phyloP scores from a whole-genome alignment of 2,113 vertebrate genomes.

The Rana temporaria region DNA sequence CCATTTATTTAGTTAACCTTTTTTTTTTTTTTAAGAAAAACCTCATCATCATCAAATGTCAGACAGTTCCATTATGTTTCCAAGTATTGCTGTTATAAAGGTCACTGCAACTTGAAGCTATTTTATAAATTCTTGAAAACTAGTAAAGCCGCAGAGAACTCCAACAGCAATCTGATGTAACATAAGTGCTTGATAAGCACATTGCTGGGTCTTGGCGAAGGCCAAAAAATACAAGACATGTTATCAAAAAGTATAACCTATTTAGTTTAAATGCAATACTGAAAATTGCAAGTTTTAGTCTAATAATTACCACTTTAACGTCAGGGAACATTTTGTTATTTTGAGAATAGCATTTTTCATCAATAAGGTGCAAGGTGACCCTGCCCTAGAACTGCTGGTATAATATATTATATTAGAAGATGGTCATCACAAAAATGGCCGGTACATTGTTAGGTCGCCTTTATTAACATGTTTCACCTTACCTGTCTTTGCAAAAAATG shows the following conservation, averaged over 20 bases:
- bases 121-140: neutral
- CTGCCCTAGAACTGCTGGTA: too few species aligned
- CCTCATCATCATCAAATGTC: slow-evolving; percentile 23
- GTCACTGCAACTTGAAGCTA: slow-evolving; percentile 1
- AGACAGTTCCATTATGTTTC: neutral
- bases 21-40: too few species aligned
- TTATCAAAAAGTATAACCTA: neutral
- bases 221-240: neutral
- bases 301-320: neutral
- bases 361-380: too few species aligned
- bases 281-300: neutral
- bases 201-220: neutral
- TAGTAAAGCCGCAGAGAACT: neutral
- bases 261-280: slow-evolving; percentile 1
- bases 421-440: too few species aligned
- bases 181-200: neutral
- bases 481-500: too few species aligned
- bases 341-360: too few species aligned
- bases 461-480: too few species aligned
- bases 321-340: too few species aligned
- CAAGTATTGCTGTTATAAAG: slow-evolving; percentile 9
- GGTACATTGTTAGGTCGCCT: too few species aligned
- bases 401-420: too few species aligned
- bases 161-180: too few species aligned
- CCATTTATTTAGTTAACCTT: too few species aligned